A percentile compares a stretch with the other conserved stretches of the same genome.
These are phyloP conservation scores for Tamandua tetradactyla DNA, from an alignment of 2,797 vertebrate genomes.

Conservation along the genomic window DNA sequence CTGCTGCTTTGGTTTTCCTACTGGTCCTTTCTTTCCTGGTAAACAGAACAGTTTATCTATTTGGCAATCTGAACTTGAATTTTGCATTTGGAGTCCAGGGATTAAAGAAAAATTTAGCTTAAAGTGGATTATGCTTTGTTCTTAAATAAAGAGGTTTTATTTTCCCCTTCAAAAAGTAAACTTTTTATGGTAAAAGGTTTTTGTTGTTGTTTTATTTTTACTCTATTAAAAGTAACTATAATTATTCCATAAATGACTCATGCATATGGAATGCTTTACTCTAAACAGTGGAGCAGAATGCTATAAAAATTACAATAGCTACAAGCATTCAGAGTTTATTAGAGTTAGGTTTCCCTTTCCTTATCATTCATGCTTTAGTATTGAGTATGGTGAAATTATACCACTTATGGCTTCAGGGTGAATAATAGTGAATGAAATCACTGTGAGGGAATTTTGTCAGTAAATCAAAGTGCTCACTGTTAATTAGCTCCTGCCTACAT, in stretches of 20 bases:
- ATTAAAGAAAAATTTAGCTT: not conserved
- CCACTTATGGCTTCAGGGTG: conserved; percentile 8
- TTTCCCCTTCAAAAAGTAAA: conserved; percentile 45
- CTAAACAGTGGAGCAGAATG: conserved; percentile 50
- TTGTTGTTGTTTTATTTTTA: conserved; percentile 42
- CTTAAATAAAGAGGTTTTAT: not conserved
- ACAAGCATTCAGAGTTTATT: conserved; percentile 74
- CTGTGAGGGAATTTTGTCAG: conserved; percentile 72
- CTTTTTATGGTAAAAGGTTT: conserved; percentile 57
- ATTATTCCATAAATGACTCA: conserved; percentile 79
- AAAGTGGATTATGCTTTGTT: conserved; percentile 31
- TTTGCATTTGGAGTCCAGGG: not conserved
- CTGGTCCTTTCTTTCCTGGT: not conserved
- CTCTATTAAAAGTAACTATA: conserved; percentile 68
- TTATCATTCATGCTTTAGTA: conserved; percentile 66
- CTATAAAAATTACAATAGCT: conserved; percentile 69
- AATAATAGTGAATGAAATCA: conserved; percentile 70
- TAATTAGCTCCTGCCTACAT: conserved; percentile 83
- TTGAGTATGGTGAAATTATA: conserved; percentile 75
- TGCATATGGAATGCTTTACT: conserved; percentile 79
- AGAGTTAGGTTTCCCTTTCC: conserved; percentile 75
- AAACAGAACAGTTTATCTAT: not conserved
- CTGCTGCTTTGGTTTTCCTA: not conserved
- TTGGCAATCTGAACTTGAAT: not conserved
- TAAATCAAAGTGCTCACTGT: conserved; percentile 77